These are phyloP conservation scores for Apostichopus leukothele DNA, from an alignment of 53 echinoderm and acorn worm species.

Conservation along the genomic window DNA sequence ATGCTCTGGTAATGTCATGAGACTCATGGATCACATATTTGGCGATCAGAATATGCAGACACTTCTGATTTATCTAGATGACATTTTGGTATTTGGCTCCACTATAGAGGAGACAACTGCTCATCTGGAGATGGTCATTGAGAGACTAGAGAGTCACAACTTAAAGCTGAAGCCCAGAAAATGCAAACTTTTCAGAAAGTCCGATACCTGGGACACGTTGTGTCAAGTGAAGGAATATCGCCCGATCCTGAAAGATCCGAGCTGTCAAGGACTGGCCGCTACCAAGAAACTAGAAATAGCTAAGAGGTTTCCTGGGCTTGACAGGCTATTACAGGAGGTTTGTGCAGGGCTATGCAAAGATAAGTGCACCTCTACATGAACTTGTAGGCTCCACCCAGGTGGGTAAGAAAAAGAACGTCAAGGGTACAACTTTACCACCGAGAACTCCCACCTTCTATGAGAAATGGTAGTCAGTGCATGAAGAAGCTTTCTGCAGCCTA, in stretches of 20 bases:
- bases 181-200: slow-evolving; percentile 58
- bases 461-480: background rate
- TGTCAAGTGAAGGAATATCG: slow-evolving; percentile 44
- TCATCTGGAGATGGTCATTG: slow-evolving; percentile 61
- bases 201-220: slow-evolving; percentile 57
- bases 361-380: slow-evolving; percentile 61
- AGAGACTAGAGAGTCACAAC: slow-evolving; percentile 48
- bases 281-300: slow-evolving; percentile 47
- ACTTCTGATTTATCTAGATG: slow-evolving; percentile 59
- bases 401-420: background rate
- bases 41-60: slow-evolving; percentile 70
- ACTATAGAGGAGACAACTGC: slow-evolving; percentile 59
- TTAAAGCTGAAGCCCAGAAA: slow-evolving; percentile 68
- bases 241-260: slow-evolving; percentile 62
- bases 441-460: background rate
- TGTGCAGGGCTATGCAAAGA: slow-evolving; percentile 51
- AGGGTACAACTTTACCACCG: background rate
- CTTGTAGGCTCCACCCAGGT: slow-evolving; percentile 22
- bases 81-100: slow-evolving; percentile 69
- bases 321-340: slow-evolving; percentile 60
- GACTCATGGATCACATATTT: slow-evolving; percentile 73
- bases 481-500: background rate
- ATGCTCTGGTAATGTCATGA: slow-evolving; percentile 71
- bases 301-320: slow-evolving; percentile 55
- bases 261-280: slow-evolving; percentile 51